Evolutionary conservation across 2,888 invertebrate species (phyloP).

Genomic region (Stenurella melanura): DNA sequence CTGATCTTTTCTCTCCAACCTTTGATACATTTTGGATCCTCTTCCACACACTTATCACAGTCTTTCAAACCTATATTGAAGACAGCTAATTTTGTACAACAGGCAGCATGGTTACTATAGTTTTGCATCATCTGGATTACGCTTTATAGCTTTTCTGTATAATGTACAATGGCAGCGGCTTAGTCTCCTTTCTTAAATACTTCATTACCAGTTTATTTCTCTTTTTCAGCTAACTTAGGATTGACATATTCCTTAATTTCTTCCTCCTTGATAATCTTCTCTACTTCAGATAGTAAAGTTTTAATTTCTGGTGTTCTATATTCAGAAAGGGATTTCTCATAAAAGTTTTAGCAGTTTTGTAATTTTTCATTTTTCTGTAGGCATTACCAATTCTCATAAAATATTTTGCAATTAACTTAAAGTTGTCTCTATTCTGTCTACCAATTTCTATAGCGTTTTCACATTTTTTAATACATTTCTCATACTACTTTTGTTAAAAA

Average conservation of each 20-base stretch:
- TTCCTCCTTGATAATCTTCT: constrained; percentile 90
- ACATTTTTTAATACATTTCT: constrained; percentile 93
- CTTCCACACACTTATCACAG: too few species aligned
- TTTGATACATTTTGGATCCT: too few species aligned
- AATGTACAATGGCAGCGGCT: too few species aligned
- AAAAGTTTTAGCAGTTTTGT: constrained; percentile 90
- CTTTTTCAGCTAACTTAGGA: constrained; percentile 93
- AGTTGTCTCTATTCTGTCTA: constrained; percentile 97
- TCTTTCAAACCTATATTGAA: too few species aligned
- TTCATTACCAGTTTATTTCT: constrained; percentile 92
- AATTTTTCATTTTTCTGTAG: constrained; percentile 90
- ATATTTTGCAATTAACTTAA: constrained; percentile 97
- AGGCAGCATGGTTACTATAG: too few species aligned
- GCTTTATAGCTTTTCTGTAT: too few species aligned
- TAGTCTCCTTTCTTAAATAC: too few species aligned
- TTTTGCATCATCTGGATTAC: too few species aligned
- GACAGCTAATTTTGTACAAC: too few species aligned
- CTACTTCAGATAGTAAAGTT: constrained; percentile 89
- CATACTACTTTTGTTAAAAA: constrained; percentile 95
- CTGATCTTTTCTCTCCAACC: too few species aligned
- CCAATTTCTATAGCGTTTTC: constrained; percentile 92
- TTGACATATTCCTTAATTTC: constrained; percentile 93
- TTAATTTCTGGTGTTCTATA: constrained; percentile 96
- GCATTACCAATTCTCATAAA: constrained; percentile 96
- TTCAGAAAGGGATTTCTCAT: constrained; percentile 98